phyloP scores from a whole-genome alignment of 2,797 vertebrate species.

The Gambusia yucatana region DNA sequence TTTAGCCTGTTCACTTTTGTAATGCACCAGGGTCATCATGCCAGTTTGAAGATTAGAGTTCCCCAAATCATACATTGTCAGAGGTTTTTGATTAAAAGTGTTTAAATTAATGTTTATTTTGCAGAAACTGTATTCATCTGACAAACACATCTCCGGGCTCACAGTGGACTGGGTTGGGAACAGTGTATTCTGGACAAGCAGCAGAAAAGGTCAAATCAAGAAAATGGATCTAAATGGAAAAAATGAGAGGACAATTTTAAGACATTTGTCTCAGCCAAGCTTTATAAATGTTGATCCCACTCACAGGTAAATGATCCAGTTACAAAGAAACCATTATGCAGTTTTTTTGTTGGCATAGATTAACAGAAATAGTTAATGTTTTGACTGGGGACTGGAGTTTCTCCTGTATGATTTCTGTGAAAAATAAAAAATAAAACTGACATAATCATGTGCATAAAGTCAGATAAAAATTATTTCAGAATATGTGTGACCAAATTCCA shows the following conservation, averaged over 20 bases:
- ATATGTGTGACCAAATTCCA: neutral
- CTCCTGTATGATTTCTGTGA: conserved; percentile 20
- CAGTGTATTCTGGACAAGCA: conserved; percentile 86
- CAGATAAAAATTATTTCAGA: neutral
- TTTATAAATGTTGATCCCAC: conserved; percentile 85
- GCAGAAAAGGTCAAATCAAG: conserved; percentile 86
- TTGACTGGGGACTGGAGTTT: neutral
- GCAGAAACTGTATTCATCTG: conserved; percentile 85
- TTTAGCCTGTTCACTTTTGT: neutral
- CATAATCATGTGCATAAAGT: neutral
- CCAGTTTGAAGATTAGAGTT: neutral
- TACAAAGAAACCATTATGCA: neutral
- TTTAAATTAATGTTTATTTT: conserved; percentile 21
- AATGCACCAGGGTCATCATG: neutral
- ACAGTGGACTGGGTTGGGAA: conserved; percentile 91
- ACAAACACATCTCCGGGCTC: conserved; percentile 88
- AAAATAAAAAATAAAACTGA: neutral
- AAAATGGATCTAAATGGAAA: conserved; percentile 84
- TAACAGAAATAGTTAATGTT: neutral
- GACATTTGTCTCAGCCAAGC: conserved; percentile 80
- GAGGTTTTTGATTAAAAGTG: neutral
- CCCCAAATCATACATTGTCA: neutral
- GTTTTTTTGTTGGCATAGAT: neutral
- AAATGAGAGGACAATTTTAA: conserved; percentile 81
- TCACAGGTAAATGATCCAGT: conserved; percentile 81